A percentile compares a stretch with the other conserved stretches of the same genome.
These are phyloP conservation scores for Brachypodius melanocephalos DNA, from an alignment of 2,113 vertebrate genomes.

Conservation along the genomic window DNA sequence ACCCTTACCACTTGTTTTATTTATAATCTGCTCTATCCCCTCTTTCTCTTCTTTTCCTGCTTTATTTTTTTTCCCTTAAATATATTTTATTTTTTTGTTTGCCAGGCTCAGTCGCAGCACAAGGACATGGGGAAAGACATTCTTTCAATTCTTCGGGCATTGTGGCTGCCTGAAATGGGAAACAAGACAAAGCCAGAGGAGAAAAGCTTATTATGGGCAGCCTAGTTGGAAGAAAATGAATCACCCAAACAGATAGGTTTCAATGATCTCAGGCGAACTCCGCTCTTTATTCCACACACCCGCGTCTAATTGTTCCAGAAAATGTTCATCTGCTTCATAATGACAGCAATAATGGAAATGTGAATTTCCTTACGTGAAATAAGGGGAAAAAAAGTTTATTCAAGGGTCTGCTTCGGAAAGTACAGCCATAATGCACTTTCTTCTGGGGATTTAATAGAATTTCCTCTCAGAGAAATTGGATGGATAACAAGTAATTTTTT, in stretches of 20 bases:
- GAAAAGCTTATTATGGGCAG: conserved; percentile 81
- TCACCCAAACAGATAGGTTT: conserved; percentile 80
- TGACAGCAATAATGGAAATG: conserved; percentile 72
- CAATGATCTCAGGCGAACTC: conserved; percentile 73
- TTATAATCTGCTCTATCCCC: conserved; percentile 11
- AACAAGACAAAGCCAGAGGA: conserved; percentile 77
- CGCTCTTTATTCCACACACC: conserved; percentile 72
- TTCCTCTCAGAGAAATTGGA: conserved; percentile 70
- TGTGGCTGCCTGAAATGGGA: conserved; percentile 77
- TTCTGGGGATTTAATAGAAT: conserved; percentile 77
- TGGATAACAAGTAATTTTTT: conserved; percentile 64
- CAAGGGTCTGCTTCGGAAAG: conserved; percentile 72
- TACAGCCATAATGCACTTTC: conserved; percentile 64
- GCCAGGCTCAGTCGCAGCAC: conserved; percentile 68
- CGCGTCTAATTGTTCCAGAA: conserved; percentile 77
- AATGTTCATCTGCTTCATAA: conserved; percentile 82
- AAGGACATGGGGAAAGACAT: conserved; percentile 77
- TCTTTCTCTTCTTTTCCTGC: background rate
- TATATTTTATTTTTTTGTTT: conserved; percentile 55
- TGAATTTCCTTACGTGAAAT: conserved; percentile 69
- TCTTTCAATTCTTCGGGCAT: conserved; percentile 71
- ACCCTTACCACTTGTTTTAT: background rate
- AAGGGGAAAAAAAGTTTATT: conserved; percentile 78
- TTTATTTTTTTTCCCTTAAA: background rate
- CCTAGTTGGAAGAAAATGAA: conserved; percentile 81